A percentile compares a stretch with the other conserved stretches of the same genome.
phyloP scores from a whole-genome alignment of 2,888 invertebrate genomes.

The Gibbula magus region DNA sequence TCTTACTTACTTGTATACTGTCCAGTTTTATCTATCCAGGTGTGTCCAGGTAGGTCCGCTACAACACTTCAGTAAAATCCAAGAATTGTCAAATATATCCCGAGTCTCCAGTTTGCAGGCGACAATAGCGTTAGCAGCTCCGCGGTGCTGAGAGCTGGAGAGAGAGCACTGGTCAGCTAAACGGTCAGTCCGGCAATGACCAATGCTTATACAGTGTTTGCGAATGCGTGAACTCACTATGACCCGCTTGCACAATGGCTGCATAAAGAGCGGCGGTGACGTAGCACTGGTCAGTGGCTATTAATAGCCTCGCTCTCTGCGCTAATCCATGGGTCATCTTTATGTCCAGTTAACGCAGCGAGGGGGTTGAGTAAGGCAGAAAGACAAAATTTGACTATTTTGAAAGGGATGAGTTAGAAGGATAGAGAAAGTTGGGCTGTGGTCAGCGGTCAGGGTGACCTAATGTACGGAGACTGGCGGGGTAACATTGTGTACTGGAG shows the following conservation, averaged over 20 bases:
- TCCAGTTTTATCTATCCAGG: not conserved
- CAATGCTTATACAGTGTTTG: conserved; percentile 63
- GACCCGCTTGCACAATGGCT: conserved; percentile 65
- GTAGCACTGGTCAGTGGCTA: conserved; percentile 29
- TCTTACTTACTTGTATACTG: not conserved
- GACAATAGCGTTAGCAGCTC: too few species aligned
- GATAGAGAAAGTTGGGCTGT: not conserved
- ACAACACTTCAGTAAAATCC: too few species aligned
- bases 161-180: conserved; percentile 29
- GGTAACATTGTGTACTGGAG: conserved; percentile 5
- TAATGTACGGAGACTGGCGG: not conserved
- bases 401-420: not conserved
- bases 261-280: conserved; percentile 60
- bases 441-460: not conserved
- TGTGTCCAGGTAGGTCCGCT: not conserved
- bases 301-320: conserved; percentile 3
- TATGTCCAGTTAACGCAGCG: conserved; percentile 10
- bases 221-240: conserved; percentile 57
- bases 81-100: too few species aligned
- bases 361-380: not conserved
- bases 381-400: conserved; percentile 5
- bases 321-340: conserved; percentile 11
- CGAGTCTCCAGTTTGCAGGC: too few species aligned
- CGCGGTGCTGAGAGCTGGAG: too few species aligned
- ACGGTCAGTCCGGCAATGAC: conserved; percentile 54